A percentile compares a stretch with the other conserved stretches of the same genome.
These are phyloP conservation scores for Iguana delicatissima DNA, from an alignment of 2,797 vertebrate species.

Conservation along the genomic window DNA sequence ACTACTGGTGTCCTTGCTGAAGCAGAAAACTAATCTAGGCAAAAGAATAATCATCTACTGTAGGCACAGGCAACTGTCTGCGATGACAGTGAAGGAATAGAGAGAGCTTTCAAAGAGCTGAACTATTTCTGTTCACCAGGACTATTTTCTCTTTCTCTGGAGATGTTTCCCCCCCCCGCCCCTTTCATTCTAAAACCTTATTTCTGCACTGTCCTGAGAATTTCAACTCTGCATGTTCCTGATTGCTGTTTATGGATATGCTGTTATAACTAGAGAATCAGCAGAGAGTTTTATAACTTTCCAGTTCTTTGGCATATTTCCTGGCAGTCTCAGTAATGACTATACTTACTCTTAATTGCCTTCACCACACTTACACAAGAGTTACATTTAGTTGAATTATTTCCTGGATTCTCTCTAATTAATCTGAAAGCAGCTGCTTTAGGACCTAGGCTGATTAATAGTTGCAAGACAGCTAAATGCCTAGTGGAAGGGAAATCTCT, in stretches of 20 bases:
- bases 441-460: conserved; percentile 72
- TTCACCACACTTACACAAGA: conserved; percentile 70
- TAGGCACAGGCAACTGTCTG: background rate
- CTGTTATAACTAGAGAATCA: conserved; percentile 46
- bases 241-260: conserved; percentile 9
- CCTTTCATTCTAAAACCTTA: background rate
- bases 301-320: conserved; percentile 66
- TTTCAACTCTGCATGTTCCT: conserved; percentile 9
- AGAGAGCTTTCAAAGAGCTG: background rate
- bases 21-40: background rate
- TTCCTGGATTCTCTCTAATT: conserved; percentile 76
- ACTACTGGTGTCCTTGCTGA: background rate
- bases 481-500: conserved; percentile 64
- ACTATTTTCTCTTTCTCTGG: background rate
- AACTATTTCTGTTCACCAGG: background rate
- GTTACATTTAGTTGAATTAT: conserved; percentile 74
- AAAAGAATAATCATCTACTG: background rate
- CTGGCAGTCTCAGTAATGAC: conserved; percentile 70
- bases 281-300: conserved; percentile 64
- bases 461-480: conserved; percentile 71
- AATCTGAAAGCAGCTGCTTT: conserved; percentile 75
- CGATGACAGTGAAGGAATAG: background rate
- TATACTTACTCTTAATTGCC: conserved; percentile 73
- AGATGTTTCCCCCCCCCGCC: background rate
- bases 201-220: background rate